Conservation (phyloP, 2,888 invertebrate species). For the Scaptomyza parva region DNA sequence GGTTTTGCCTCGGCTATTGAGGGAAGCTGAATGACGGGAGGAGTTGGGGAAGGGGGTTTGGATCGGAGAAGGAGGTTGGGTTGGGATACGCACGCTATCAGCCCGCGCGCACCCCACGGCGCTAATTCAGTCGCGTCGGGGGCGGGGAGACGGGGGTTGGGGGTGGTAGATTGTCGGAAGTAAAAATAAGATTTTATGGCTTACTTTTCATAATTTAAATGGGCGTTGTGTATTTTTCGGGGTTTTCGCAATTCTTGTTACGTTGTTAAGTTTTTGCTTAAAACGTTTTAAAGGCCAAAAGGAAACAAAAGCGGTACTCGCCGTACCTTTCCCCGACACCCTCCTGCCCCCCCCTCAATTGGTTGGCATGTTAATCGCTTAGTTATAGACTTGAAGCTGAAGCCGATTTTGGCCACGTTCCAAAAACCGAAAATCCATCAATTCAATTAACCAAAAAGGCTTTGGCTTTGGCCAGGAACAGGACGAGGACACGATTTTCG, state of each 20-base stretch:
- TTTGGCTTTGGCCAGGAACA: too few relatives aligned
- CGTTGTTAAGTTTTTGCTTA: too few relatives aligned
- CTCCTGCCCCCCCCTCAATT: too few relatives aligned
- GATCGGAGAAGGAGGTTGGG: background rate
- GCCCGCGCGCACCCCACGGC: constrained; percentile 41
- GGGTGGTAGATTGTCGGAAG: constrained; percentile 46
- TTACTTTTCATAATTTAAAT: constrained; percentile 82
- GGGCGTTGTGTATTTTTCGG: constrained; percentile 30
- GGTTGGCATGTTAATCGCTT: constrained; percentile 58
- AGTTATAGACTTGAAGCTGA: constrained; percentile 41
- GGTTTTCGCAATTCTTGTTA: constrained; percentile 34
- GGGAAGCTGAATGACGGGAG: background rate
- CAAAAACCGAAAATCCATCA: constrained; percentile 64
- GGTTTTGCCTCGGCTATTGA: constrained; percentile 13
- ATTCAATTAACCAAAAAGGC: constrained; percentile 72
- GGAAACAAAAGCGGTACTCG: background rate
- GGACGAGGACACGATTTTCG: constrained; percentile 10
- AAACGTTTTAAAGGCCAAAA: constrained; percentile 44
- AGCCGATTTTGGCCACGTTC: constrained; percentile 52
- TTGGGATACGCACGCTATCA: constrained; percentile 36
- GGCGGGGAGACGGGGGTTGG: background rate
- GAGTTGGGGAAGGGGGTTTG: background rate
- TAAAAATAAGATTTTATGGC: constrained; percentile 82
- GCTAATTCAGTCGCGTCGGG: background rate
- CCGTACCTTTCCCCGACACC: background rate